Base-by-base conservation (phyloP, 1,140 invertebrate genomes). In the Calosoma granatense region DNA sequence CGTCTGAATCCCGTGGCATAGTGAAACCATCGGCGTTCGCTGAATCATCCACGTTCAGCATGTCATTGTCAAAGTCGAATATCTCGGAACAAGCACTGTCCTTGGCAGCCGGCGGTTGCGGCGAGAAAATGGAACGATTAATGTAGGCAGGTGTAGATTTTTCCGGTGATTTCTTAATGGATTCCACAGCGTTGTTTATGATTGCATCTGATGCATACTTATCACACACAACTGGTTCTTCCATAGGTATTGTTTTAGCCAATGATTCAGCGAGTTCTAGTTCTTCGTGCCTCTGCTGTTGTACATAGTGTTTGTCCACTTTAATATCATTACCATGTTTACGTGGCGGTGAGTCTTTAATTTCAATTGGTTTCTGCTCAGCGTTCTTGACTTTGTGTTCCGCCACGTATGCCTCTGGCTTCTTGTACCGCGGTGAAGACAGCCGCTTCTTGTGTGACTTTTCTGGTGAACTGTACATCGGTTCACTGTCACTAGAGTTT, bases 41-140 rank as follows among this genome's bases (percentile, higher is more conserved):
- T 17, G 41, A 47, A 23, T 80, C 81, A 60, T 84, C 80, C 39
- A 77, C 76, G 1, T 76, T 76, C 47, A 83, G 64, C 59, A 84
- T 79, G 57, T 86, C 84, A 59, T 82, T 78, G 59, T 78, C 79
- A 62, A 87, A 84, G 59, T 86, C 84, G 61, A 85, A 81, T 3
- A 83, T 61, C 60, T 82, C 79, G 47, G 74, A 68, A 59, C 76
- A 72, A 62, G 73, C 73, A 51, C 76, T 74, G 60, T 86, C 83
- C 71, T 86, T 86, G 2, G 70, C 65, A n/a, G 74, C 65, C 14
- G 74, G 72, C 15, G 81, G 78, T 57, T 83, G 82, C 2, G 85
- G 84, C 1, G 84, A 86, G 69, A 86, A 86, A 69, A 87, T 84
- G 2, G 83, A 83, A 39, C 81, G 75, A 17, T 47, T 47, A 9